Evolutionary conservation across 1,140 invertebrate species (phyloP), one percentile per base, ranked within the genome.

Genomic region (Melitaea cinxia): DNA sequence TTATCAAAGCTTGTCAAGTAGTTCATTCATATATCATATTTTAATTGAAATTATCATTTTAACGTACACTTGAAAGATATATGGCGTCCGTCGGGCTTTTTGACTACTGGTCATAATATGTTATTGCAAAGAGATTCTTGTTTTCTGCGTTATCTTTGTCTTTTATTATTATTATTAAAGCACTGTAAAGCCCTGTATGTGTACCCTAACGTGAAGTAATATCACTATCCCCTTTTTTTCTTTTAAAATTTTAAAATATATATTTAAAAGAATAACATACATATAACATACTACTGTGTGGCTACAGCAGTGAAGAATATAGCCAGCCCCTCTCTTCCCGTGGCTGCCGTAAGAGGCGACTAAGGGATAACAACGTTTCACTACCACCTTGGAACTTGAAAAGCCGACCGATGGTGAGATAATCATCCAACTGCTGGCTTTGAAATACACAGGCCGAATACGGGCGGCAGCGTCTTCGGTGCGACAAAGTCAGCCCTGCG

Each of bases 1-100:
- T 47, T 47, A 47, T 47, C 42, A 47, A 21, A 47, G 10, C 4
- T 19, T 17, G 17, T 47, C 42, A 47, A 47, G 42, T 19, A 47
- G 12, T 1, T 47, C 42, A 9, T 47, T 47, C 42, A 47, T 47
- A 47, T 21, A 47, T 47, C 42, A 47, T 23, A 12, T 47, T 23
- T 47, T 24, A 47, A 47, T 47, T 47, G 42, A 47, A 47, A 24
- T 47, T 47, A 47, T 47, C 19, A 47, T 47, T 14, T 47, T 10
- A 21, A 10, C 42, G 12, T 14, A 1, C 21, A 47, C 19, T 21
- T 12, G 42, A 10, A 9, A 12, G 42, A 47, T 47, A 47, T 10
- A 10, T 14, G 23, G 21, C 42, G 42, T 47, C 19, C 21, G 42
- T 47, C 42, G 21, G 42, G 3, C 1, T 47, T 23, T 47, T 12